phyloP scores from a whole-genome alignment of 2,888 invertebrate genomes.

The Drosophila kanekoi region DNA sequence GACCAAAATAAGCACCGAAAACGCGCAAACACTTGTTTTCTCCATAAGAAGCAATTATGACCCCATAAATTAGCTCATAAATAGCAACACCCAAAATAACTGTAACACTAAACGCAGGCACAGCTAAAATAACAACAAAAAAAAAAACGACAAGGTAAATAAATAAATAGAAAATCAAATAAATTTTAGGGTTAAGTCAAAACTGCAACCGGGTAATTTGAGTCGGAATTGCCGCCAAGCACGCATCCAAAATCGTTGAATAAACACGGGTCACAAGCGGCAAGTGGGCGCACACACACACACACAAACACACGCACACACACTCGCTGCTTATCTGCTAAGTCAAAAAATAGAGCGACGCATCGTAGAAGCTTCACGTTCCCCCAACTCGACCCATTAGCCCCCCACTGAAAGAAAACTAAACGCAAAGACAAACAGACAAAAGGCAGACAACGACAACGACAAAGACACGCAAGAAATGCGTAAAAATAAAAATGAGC shows the following conservation, averaged over 20 bases:
- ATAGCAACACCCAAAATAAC: conserved; percentile 58
- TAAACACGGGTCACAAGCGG: conserved; percentile 61
- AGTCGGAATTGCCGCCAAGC: conserved; percentile 57
- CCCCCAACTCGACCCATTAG: conserved; percentile 36
- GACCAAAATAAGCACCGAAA: neutral
- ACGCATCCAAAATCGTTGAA: conserved; percentile 66
- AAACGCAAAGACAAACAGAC: conserved; percentile 44
- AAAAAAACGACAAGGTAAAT: conserved; percentile 48
- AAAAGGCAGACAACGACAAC: conserved; percentile 29
- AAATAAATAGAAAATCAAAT: conserved; percentile 67
- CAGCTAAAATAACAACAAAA: conserved; percentile 16
- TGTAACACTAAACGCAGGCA: conserved; percentile 31
- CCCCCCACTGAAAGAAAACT: conserved; percentile 55
- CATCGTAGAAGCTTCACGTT: conserved; percentile 24
- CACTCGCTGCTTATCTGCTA: conserved; percentile 49
- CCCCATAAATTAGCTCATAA: conserved; percentile 62
- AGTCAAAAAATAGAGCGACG: conserved; percentile 50
- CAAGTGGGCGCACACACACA: conserved; percentile 26
- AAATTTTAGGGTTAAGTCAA: conserved; percentile 59
- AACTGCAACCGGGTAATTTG: conserved; percentile 63
- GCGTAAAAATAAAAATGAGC: conserved; percentile 78
- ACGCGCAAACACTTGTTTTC: conserved; percentile 32
- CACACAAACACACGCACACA: conserved; percentile 10
- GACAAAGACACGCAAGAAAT: conserved; percentile 73
- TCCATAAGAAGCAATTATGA: conserved; percentile 51